Evolutionary conservation across 1,140 invertebrate species (phyloP).

Genomic region (Paramacrobiotus metropolitanus): DNA sequence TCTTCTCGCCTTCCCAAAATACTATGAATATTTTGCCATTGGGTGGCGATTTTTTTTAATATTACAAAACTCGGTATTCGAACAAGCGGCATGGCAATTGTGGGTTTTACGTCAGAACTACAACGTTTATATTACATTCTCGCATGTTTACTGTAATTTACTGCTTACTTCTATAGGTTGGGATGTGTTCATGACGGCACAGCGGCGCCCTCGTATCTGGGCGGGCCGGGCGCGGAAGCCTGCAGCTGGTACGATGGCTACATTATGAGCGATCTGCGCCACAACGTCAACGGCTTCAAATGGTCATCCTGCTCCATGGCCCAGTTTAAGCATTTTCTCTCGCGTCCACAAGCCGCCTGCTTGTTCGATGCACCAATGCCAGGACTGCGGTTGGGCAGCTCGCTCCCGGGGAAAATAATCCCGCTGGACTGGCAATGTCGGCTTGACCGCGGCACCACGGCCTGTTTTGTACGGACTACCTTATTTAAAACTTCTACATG

Average conservation of each 20-base stretch:
- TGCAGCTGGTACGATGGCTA: slow-evolving; percentile 86
- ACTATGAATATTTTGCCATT: too few relatives aligned
- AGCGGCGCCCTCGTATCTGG: slow-evolving; percentile 70
- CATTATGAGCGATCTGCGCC: slow-evolving; percentile 79
- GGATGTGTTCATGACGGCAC: slow-evolving; percentile 84
- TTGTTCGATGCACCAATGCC: background rate
- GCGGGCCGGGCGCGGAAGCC: slow-evolving; percentile 77
- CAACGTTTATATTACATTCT: too few relatives aligned
- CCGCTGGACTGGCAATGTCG: slow-evolving; percentile 73
- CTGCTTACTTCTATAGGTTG: slow-evolving; percentile 40
- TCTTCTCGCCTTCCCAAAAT: too few relatives aligned
- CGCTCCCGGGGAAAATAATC: slow-evolving; percentile 56
- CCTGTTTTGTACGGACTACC: slow-evolving; percentile 44
- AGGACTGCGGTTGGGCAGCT: background rate
- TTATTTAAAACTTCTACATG: slow-evolving; percentile 5
- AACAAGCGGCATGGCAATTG: too few relatives aligned
- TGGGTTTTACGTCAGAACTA: too few relatives aligned
- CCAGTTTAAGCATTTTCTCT: slow-evolving; percentile 66
- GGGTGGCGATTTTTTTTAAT: too few relatives aligned
- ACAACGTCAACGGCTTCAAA: slow-evolving; percentile 75
- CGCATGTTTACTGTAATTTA: too few relatives aligned
- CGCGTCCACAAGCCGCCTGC: background rate
- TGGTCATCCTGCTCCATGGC: slow-evolving; percentile 82
- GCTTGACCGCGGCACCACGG: slow-evolving; percentile 69
- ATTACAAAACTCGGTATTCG: too few relatives aligned